A percentile compares a stretch with the other conserved stretches of the same genome.
Conservation (phyloP, 1,140 invertebrate genomes). For the Drosophila bocqueti region DNA sequence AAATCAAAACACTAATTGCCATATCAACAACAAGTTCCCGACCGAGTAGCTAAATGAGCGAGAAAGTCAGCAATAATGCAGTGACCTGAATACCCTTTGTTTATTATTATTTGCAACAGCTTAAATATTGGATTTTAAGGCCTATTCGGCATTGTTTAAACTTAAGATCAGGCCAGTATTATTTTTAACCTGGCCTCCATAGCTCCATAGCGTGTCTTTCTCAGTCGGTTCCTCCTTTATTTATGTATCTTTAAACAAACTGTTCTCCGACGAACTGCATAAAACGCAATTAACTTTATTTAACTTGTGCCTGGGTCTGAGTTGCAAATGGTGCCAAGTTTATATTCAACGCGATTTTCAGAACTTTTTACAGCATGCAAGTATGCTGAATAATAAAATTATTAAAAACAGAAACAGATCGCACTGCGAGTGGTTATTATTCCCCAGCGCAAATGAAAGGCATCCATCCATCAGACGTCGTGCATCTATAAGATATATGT, state of each 20-base stretch:
- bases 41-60: constrained; percentile 10
- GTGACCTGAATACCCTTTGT: constrained; percentile 40
- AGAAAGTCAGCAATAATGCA: constrained; percentile 22
- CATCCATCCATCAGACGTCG: constrained; percentile 52
- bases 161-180: constrained; percentile 34
- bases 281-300: constrained; percentile 76
- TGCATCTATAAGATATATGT: constrained; percentile 33
- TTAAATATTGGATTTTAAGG: constrained; percentile 34
- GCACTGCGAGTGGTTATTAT: constrained; percentile 39
- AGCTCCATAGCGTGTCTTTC: not conserved
- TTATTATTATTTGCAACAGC: constrained; percentile 31
- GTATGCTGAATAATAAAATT: constrained; percentile 58
- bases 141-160: constrained; percentile 36
- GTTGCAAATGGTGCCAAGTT: constrained; percentile 65
- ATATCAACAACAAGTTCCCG: constrained; percentile 24
- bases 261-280: constrained; percentile 50
- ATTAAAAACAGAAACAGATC: constrained; percentile 39
- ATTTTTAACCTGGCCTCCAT: constrained; percentile 44
- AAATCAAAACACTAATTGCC: constrained; percentile 16
- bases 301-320: constrained; percentile 42
- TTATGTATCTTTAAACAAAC: constrained; percentile 65
- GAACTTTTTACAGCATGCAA: constrained; percentile 34
- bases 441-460: constrained; percentile 51
- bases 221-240: constrained; percentile 27
- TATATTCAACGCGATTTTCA: constrained; percentile 51